Conservation (phyloP, 1,140 invertebrate genomes). For the Rhagoletis zephyria region DNA sequence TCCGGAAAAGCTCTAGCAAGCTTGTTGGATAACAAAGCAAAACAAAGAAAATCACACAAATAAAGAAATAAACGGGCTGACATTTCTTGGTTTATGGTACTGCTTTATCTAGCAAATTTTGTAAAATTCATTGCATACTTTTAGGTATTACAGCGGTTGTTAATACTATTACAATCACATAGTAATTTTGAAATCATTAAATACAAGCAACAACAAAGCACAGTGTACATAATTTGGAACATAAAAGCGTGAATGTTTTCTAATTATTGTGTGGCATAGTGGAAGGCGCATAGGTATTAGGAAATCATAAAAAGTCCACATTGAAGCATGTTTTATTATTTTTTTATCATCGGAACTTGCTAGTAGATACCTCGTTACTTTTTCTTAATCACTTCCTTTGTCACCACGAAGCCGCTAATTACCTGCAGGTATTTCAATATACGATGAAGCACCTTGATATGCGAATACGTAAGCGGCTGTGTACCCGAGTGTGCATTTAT, state of each 20-base stretch:
- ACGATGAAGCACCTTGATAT: not conserved
- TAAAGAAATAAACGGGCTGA: conserved; percentile 2
- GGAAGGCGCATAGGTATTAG: not conserved
- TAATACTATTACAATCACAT: not conserved
- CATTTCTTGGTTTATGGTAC: not conserved
- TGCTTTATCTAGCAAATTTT: not conserved
- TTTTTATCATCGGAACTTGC: too few relatives aligned
- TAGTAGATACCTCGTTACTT: too few relatives aligned
- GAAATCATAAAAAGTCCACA: not conserved
- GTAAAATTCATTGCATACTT: not conserved
- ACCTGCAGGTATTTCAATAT: conserved; percentile 3
- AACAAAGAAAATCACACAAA: not conserved
- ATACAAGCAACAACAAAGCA: not conserved
- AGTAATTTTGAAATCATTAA: not conserved
- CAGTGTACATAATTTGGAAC: not conserved
- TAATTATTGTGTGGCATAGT: not conserved
- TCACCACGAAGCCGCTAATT: not conserved
- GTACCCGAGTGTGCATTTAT: not conserved
- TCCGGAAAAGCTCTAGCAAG: not conserved
- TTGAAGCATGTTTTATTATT: not conserved
- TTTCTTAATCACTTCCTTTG: too few relatives aligned
- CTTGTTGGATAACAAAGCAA: not conserved
- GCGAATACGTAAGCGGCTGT: not conserved
- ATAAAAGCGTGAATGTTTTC: not conserved
- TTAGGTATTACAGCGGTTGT: not conserved